Percentiles rank a stretch among this genome's conserved stretches.
phyloP scores from a whole-genome alignment of 1,140 invertebrate species.

The Lethocerus indicus region DNA sequence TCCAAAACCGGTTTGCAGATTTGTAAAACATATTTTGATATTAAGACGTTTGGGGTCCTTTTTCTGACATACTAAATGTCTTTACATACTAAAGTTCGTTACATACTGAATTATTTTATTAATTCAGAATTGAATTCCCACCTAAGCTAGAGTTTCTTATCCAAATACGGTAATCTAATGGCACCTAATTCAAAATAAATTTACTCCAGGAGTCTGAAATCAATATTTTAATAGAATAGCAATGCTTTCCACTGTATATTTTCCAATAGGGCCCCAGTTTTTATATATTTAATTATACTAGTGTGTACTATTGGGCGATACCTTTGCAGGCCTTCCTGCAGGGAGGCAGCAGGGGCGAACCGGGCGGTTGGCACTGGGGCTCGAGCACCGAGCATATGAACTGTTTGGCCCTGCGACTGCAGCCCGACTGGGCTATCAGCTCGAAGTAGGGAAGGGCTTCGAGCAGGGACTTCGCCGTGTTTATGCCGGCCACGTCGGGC shows the following conservation, averaged over 20 bases:
- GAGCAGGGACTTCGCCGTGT: slow-evolving; percentile 24
- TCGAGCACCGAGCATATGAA: slow-evolving; percentile 44
- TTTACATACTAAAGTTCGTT: too few species aligned
- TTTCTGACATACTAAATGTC: too few species aligned
- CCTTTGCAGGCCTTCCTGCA: slow-evolving; percentile 46
- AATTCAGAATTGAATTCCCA: too few species aligned
- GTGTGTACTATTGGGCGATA: slow-evolving; percentile 21
- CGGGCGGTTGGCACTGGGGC: slow-evolving; percentile 39
- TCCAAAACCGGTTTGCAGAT: too few species aligned
- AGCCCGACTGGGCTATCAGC: slow-evolving; percentile 36
- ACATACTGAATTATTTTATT: too few species aligned
- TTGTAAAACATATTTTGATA: too few species aligned
- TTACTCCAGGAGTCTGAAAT: neutral
- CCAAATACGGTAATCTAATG: too few species aligned
- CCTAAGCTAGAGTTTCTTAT: too few species aligned
- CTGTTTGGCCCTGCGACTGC: slow-evolving; percentile 37
- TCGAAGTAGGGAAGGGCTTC: slow-evolving; percentile 31
- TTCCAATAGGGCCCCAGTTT: neutral
- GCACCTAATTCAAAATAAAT: too few species aligned
- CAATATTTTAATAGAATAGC: neutral
- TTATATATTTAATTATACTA: neutral
- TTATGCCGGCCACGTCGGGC: slow-evolving; percentile 22
- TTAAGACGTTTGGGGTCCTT: too few species aligned
- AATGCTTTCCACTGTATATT: neutral
- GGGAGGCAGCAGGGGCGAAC: slow-evolving; percentile 34